A percentile compares a stretch with the other conserved stretches of the same genome.
phyloP scores from a whole-genome alignment of 1,140 invertebrate species.

The Aphaenogaster rudis region DNA sequence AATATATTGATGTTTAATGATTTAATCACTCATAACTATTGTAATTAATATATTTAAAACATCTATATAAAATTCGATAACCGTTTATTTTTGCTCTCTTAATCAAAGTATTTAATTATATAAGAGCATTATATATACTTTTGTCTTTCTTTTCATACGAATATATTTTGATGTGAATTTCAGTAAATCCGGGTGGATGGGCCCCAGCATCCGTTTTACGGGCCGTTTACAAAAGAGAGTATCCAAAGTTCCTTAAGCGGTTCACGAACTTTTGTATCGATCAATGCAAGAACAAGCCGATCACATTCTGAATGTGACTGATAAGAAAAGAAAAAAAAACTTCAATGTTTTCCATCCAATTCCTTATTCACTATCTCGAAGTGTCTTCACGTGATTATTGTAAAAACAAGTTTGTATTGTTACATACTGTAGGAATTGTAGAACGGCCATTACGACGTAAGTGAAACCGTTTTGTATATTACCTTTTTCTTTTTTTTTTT shows the following conservation, averaged over 20 bases:
- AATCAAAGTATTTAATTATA: not conserved
- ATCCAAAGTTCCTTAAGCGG: conserved; percentile 99
- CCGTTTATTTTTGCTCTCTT: not conserved
- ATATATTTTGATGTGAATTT: conserved; percentile 61
- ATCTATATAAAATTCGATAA: not conserved
- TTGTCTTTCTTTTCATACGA: conserved; percentile 4
- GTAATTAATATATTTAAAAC: conserved; percentile 33
- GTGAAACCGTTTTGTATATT: conserved; percentile 75
- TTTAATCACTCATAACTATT: conserved; percentile 35
- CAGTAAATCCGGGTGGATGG: conserved; percentile 99
- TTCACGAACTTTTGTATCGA: conserved; percentile 98
- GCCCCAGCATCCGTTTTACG: conserved; percentile 98
- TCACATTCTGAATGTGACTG: conserved; percentile 90
- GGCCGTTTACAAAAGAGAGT: conserved; percentile 99
- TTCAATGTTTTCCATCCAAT: conserved; percentile 77
- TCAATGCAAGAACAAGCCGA: conserved; percentile 96
- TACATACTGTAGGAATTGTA: conserved; percentile 59
- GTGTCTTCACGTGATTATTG: conserved; percentile 55
- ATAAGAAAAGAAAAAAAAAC: conserved; percentile 52
- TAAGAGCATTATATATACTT: not conserved
- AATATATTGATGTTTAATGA: conserved; percentile 81
- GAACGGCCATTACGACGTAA: conserved; percentile 64
- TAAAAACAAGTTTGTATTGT: conserved; percentile 66
- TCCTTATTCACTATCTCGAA: conserved; percentile 65
- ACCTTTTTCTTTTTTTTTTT: conserved; percentile 73